Evolutionary conservation across 2,888 invertebrate genomes (phyloP), one percentile per base, ranked within the genome.

Genomic region (Netelia inedita): DNA sequence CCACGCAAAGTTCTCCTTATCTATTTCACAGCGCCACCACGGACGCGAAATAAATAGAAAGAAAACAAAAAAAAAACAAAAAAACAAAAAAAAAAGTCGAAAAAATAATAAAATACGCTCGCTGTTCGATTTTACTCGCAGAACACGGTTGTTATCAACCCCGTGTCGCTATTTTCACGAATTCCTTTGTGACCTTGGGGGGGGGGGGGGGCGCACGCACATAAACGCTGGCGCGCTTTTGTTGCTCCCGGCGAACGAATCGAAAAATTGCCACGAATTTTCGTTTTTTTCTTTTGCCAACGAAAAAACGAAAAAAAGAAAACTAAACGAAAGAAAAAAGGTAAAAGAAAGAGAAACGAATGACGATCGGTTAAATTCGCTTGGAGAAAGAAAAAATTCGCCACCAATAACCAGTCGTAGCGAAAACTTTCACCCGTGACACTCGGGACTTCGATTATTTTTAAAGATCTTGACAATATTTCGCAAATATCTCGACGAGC

Each of bases 1-100:
- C n/a, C n/a, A n/a, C 71, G 61, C 72, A 65, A 61, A 14, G 85
- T 85, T 85, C 61, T 86, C 86, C 74, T 80, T 69, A 81, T 74
- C 75, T 88, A 87, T 84, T 85, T 88, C 28, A 41, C 71, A 71
- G 35, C 89, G 89, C 87, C 88, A 89, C 88, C 87, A 87, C 41
- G 19, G 21, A 41, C 10, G 35, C 63, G 35, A 65, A 53, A 65
- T 14, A 53, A 10, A 41, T 19, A 14, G 5, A 6, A 16, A 57
- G 9, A 57, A 28, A 28, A 28, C 0, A 28, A 28, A 28, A 28
- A 28, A 28, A 0, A 28, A 28, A 23, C 1, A 2, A 23, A 23
- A 23, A 23, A 2, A 2, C 1, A 23, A 28, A 28, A 28, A 28
- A 5, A 28, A 28, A 28, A 3, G 28, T 5, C 28, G 28, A 28